Evolutionary conservation across 2,797 vertebrate genomes (phyloP).

Genomic region (Anomalospiza imberbis): DNA sequence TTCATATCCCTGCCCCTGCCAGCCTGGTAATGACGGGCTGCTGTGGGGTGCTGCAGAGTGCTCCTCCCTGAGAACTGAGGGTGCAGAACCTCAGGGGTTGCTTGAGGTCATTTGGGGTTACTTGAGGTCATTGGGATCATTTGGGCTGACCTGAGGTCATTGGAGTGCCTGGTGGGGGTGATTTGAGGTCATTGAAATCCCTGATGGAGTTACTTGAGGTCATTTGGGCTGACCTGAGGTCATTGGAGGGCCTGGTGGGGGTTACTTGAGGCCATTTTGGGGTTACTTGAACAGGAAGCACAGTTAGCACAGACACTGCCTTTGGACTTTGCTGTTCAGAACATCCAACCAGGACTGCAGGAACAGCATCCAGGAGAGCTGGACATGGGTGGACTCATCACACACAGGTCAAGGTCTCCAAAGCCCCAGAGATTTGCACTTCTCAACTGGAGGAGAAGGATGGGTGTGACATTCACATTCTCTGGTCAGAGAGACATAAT

Average conservation of each 20-base stretch:
- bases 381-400: too few species aligned
- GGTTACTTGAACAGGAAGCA: not conserved
- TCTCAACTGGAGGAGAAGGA: not conserved
- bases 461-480: too few species aligned
- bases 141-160: not conserved
- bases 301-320: not conserved
- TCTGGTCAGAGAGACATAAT: too few species aligned
- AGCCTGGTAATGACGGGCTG: not conserved
- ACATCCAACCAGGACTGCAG: not conserved
- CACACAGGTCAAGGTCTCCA: not conserved
- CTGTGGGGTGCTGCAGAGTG: fast-evolving
- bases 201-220: too few species aligned
- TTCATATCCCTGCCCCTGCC: fast-evolving
- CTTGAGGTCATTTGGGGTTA: not conserved
- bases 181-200: not conserved
- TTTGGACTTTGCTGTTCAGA: not conserved
- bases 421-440: not conserved
- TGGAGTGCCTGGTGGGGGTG: not conserved
- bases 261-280: not conserved
- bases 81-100: not conserved
- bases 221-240: not conserved
- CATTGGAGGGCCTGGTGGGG: not conserved
- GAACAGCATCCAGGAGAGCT: not conserved
- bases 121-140: not conserved
- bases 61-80: not conserved